Conservation (phyloP, 2,888 invertebrate species). For the Notodonta ziczac region DNA sequence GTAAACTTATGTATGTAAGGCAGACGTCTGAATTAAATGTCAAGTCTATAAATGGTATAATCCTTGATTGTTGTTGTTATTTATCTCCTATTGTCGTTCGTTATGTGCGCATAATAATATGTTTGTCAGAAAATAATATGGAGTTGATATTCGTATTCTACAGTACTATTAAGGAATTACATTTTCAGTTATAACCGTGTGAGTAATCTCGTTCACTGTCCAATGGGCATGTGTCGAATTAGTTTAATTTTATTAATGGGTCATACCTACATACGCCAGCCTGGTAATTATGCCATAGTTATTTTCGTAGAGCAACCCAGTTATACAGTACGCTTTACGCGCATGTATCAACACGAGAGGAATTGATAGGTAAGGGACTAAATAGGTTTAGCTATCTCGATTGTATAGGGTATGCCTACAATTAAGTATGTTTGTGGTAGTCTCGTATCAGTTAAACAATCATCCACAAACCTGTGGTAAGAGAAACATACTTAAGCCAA, state of each 20-base stretch:
- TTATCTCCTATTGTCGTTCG: background rate
- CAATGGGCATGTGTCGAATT: background rate
- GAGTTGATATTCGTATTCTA: too few species aligned
- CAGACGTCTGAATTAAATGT: slow-evolving; percentile 8
- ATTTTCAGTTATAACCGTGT: too few species aligned
- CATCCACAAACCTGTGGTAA: too few species aligned
- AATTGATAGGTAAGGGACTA: background rate
- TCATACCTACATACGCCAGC: slow-evolving; percentile 26
- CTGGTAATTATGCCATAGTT: slow-evolving; percentile 58
- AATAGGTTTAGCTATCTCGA: background rate
- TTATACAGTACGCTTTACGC: slow-evolving; percentile 26
- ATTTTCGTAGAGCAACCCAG: slow-evolving; percentile 63
- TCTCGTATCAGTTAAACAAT: too few species aligned
- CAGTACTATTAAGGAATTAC: too few species aligned
- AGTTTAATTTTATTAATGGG: slow-evolving; percentile 27
- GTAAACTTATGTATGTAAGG: too few species aligned
- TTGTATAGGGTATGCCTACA: background rate
- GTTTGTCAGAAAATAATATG: too few species aligned
- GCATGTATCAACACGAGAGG: background rate
- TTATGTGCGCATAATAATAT: background rate
- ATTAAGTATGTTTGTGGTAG: too few species aligned
- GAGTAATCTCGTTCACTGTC: background rate
- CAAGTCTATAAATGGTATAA: slow-evolving; percentile 18
- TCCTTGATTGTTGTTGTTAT: slow-evolving; percentile 14
- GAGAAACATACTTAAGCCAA: too few species aligned